Base-by-base conservation (phyloP, 2,888 invertebrate genomes). In the Tetramorium bicarinatum region DNA sequence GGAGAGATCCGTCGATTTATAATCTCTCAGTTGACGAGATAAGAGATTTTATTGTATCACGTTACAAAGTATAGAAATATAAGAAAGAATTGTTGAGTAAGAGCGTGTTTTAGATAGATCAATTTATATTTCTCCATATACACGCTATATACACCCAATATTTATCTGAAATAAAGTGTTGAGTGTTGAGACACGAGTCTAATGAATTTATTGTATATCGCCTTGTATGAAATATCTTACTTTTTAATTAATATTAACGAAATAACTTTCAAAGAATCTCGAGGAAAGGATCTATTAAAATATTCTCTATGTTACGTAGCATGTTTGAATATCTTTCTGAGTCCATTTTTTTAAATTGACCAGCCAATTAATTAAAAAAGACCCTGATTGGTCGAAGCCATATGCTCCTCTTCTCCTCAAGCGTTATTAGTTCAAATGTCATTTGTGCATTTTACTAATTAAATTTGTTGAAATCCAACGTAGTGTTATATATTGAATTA, bases 121-220 rank as follows among this genome's bases (percentile, higher is more conserved):
- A 15, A 64, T 88, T 86, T 88, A 88, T 87, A 88, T 87, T 80
- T 81, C 54, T 56, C 66, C 41, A 56, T 56, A 34, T 49, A 75
- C 76, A 11, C 82, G 80, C 29, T 34, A 44, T 89, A 85, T 61
- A 87, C 81, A 61, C 18, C 11, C 38, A 66, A 3, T 76, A 38
- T 59, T 75, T 83, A 47, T 25, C 41, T 38, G 54, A 82, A 86
- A 87, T 86, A 86, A 84, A 87, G 52, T 87, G 59, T 85, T 81
- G 59, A 74, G 66, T n/a, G 71, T 87, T 88, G 61, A 82, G 34
- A 18, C n/a, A 25, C 34, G 13, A 47, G 61, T 21, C 34, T 74
- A 34, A 15, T 62, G 25, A 69, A 76, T 69, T 61, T 74, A 15
- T 59, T 13, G 15, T 47, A 47, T 3, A 61, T 41, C 11, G 6